Percentiles rank a stretch among this genome's conserved stretches.
Evolutionary conservation across 2,797 vertebrate species (phyloP).

Genomic region (Crenichthys baileyi): DNA sequence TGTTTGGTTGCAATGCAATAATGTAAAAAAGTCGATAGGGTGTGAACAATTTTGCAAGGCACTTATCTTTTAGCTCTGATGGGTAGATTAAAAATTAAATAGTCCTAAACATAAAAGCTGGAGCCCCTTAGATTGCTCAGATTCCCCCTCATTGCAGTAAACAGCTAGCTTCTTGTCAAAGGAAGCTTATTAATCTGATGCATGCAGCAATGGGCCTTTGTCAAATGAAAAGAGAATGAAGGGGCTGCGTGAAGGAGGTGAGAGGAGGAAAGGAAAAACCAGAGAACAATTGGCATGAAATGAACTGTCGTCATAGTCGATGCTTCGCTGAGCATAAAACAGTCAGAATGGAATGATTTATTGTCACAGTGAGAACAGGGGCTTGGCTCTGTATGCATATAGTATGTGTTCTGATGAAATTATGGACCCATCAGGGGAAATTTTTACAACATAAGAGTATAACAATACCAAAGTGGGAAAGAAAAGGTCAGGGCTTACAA

Average conservation of each 20-base stretch:
- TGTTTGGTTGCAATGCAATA: too few relatives aligned
- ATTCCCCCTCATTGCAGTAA: slow-evolving; percentile 26
- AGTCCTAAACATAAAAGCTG: slow-evolving; percentile 1
- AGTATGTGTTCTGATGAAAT: slow-evolving; percentile 53
- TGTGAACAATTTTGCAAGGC: too few relatives aligned
- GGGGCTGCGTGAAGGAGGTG: slow-evolving; percentile 11
- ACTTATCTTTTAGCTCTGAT: not conserved
- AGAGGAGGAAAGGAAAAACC: slow-evolving; percentile 15
- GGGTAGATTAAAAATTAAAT: slow-evolving; percentile 43
- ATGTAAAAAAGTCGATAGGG: too few relatives aligned
- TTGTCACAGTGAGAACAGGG: slow-evolving; percentile 53
- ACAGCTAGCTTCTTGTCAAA: slow-evolving; percentile 41
- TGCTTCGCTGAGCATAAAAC: slow-evolving; percentile 66
- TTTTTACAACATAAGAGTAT: slow-evolving; percentile 45
- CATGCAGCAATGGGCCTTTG: slow-evolving; percentile 52
- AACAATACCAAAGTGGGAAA: slow-evolving; percentile 20
- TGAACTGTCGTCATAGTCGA: slow-evolving; percentile 69
- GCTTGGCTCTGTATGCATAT: slow-evolving; percentile 55
- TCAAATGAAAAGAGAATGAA: slow-evolving; percentile 42
- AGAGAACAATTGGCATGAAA: slow-evolving; percentile 72
- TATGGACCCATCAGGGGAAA: slow-evolving; percentile 24
- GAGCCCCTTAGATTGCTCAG: slow-evolving; percentile 22
- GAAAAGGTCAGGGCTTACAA: slow-evolving; percentile 22
- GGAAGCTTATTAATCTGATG: slow-evolving; percentile 64
- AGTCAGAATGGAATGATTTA: slow-evolving; percentile 69